These are phyloP conservation scores for Andricus quercusramuli DNA, from an alignment of 2,888 invertebrate species.

Conservation along the genomic window DNA sequence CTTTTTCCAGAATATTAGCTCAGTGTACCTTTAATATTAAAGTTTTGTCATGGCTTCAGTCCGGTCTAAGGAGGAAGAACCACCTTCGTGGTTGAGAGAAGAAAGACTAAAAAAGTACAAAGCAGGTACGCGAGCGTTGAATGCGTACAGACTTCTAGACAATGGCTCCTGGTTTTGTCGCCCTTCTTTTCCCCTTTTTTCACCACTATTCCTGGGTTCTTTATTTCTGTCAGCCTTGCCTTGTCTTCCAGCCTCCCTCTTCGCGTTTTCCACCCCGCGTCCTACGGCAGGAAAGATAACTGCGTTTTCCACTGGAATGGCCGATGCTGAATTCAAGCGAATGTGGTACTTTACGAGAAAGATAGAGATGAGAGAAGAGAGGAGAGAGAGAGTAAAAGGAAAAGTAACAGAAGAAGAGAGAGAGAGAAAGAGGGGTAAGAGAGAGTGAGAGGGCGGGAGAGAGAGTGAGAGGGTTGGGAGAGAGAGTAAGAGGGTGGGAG, in stretches of 20 bases:
- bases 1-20: too few species aligned
- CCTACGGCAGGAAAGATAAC: constrained; percentile 58
- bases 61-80: neutral
- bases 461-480: constrained; percentile 41
- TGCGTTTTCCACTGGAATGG: constrained; percentile 60
- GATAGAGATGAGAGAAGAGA: constrained; percentile 41
- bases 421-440: neutral
- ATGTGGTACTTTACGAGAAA: constrained; percentile 43
- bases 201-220: constrained; percentile 43
- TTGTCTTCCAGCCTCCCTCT: constrained; percentile 45
- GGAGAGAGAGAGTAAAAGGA: too few species aligned
- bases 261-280: constrained; percentile 42
- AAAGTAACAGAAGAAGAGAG: neutral
- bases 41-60: neutral
- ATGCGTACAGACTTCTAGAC: constrained; percentile 57
- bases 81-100: constrained; percentile 32
- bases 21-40: neutral
- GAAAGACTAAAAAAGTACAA: constrained; percentile 31
- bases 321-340: constrained; percentile 56
- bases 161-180: constrained; percentile 61
- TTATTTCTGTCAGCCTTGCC: constrained; percentile 50
- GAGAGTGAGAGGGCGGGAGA: constrained; percentile 17
- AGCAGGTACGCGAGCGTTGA: constrained; percentile 45
- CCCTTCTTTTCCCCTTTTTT: constrained; percentile 44
- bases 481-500: neutral